phyloP scores from a whole-genome alignment of 2,113 vertebrate species.

The Cathartes aura region DNA sequence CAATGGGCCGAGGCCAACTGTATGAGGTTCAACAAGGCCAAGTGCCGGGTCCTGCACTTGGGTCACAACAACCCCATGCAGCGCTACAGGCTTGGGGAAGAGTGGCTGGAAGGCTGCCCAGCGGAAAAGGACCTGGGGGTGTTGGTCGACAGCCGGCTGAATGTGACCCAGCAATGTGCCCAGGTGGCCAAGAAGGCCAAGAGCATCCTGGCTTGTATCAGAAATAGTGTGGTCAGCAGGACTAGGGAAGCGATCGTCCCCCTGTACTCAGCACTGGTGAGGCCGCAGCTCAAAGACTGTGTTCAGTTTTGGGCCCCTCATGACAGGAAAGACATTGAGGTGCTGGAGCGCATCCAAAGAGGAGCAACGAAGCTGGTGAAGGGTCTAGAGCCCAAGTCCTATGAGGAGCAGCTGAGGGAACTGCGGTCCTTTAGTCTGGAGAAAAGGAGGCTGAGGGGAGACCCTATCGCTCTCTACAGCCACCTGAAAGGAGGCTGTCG shows the following conservation, averaged over 20 bases:
- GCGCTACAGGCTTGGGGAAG: accelerated
- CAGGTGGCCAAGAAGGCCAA: neutral
- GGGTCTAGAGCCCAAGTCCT: neutral
- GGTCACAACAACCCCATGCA: neutral
- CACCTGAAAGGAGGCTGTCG: neutral
- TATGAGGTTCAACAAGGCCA: neutral
- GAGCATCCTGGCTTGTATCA: neutral
- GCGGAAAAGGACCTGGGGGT: accelerated
- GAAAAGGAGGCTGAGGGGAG: neutral
- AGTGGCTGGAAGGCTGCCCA: neutral
- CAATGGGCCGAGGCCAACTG: accelerated
- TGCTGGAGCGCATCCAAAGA: accelerated
- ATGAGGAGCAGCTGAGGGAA: neutral
- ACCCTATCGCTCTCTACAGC: accelerated
- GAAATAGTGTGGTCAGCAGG: neutral
- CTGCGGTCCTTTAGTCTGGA: neutral
- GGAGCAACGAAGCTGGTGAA: neutral
- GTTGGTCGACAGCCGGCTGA: neutral
- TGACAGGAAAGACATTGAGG: accelerated
- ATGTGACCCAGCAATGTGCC: neutral
- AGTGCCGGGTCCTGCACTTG: neutral
- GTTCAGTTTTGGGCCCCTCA: neutral
- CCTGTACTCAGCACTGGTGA: neutral
- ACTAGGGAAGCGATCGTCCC: accelerated
- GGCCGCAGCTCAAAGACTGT: accelerated